phyloP scores from a whole-genome alignment of 2,888 invertebrate genomes.

The Drosophila austrosaltans region DNA sequence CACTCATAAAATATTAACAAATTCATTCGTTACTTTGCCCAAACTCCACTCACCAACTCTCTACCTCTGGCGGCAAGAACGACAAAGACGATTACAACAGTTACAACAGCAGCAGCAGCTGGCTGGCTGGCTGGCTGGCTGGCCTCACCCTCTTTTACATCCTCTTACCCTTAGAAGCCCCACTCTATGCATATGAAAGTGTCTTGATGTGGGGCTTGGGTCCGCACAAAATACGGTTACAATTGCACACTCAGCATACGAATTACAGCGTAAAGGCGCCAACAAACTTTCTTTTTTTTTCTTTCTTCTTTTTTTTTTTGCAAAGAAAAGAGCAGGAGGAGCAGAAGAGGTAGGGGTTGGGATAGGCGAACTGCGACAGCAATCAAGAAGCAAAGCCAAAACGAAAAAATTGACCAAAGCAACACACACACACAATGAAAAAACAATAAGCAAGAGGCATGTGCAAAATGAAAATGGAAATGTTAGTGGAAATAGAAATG shows the following conservation, averaged over 20 bases:
- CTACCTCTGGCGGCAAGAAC: constrained; percentile 29
- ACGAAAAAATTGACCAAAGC: constrained; percentile 59
- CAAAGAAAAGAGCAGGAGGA: constrained; percentile 39
- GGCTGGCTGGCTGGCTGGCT: constrained; percentile 24
- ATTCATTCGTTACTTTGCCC: constrained; percentile 81
- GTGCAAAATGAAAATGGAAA: constrained; percentile 10
- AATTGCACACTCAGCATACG: constrained; percentile 78
- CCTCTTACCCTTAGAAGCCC: constrained; percentile 4
- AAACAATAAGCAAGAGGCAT: constrained; percentile 64
- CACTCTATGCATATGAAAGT: constrained; percentile 69
- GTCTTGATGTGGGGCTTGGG: constrained; percentile 52
- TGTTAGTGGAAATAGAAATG: constrained; percentile 7
- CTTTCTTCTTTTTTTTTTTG: constrained; percentile 46
- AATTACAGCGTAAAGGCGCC: constrained; percentile 75
- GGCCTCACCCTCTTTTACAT: constrained; percentile 38
- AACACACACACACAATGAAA: constrained; percentile 51
- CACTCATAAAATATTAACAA: constrained; percentile 82
- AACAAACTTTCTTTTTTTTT: constrained; percentile 37
- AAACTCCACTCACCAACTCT: constrained; percentile 66
- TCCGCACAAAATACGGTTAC: constrained; percentile 69
- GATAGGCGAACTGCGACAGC: constrained; percentile 64
- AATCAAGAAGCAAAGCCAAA: constrained; percentile 63
- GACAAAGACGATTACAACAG: constrained; percentile 74
- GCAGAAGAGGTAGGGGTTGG: too few species aligned
- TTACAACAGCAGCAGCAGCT: background rate